phyloP scores from a whole-genome alignment of 2,888 invertebrate species.

The Gortyna flavago region DNA sequence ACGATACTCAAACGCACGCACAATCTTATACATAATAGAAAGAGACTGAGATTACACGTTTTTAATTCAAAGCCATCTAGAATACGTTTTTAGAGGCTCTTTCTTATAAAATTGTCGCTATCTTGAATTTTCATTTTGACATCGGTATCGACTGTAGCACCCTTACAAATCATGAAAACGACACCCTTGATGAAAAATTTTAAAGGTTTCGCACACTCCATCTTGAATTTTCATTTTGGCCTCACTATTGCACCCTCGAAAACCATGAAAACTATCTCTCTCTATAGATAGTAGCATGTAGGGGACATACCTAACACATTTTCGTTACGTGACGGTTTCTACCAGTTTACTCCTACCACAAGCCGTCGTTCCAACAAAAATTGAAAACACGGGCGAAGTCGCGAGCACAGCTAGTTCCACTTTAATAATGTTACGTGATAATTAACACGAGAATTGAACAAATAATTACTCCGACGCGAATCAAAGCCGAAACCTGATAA shows the following conservation, averaged over 20 bases:
- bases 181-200: too few relatives aligned
- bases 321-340: not conserved
- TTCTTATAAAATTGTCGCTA: not conserved
- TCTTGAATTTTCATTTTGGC: too few relatives aligned
- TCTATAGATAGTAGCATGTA: not conserved
- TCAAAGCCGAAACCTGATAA: constrained; percentile 26
- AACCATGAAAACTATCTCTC: not conserved
- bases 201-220: too few relatives aligned
- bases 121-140: too few relatives aligned
- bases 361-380: not conserved
- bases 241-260: not conserved
- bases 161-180: too few relatives aligned
- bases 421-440: not conserved
- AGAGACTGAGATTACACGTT: too few relatives aligned
- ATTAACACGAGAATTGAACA: constrained; percentile 3
- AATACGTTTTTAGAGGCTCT: not conserved
- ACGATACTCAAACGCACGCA: too few relatives aligned
- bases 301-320: not conserved
- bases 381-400: not conserved
- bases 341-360: not conserved
- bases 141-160: too few relatives aligned
- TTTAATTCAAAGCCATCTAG: too few relatives aligned
- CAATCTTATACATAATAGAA: too few relatives aligned
- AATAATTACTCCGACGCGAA: constrained; percentile 15
- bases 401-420: not conserved